Evolutionary conservation across 2,797 vertebrate species (phyloP), one percentile per base, ranked within the genome.

Genomic region (Enteromius fasciolatus): DNA sequence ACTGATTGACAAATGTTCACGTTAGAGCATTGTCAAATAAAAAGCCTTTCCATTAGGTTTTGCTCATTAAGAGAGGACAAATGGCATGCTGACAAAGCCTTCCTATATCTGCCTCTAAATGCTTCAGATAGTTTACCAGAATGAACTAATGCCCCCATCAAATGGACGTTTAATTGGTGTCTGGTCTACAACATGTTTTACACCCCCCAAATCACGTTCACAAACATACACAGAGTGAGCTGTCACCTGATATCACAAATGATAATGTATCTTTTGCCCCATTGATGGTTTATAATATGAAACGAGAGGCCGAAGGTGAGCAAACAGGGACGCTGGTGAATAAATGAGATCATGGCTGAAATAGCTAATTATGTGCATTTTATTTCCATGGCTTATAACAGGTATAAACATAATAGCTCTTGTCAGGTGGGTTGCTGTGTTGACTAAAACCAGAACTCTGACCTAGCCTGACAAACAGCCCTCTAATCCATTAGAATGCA

Each of bases 281-380:
- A 89, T 92, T 90, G 91, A 90, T 91, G 86, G 82, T 83, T 87
- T 70, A 89, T 89, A 91, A 92, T 87, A 88, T 87, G 90, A 82
- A 88, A 89, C 85, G 84, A 48, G 87, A 89, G 93, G 92, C 93
- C 91, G 91, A 85, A 92, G 92, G 87, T 79, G 80, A 87, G 89
- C 90, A 88, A 89, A 88, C 83, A 81, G 90, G 90, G 89, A 90
- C 89, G 90, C 91, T 89, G 87, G 84, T 90, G 91, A 92, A 92
- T 92, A 94, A 94, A 94, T 92, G 89, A 94, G 93, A 94, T 95
- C 94, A 94, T 92, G 88, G 92, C 90, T 90, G 92, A 94, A 94
- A 94, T 94, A 90, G 91, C 89, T 94, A 94, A 95, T 95, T 94
- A 94, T 93, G 91, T 89, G 92, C 87, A 88, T 89, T 94, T 93